Conservation (phyloP, 2,113 vertebrate genomes). For the Patagioenas fasciata region DNA sequence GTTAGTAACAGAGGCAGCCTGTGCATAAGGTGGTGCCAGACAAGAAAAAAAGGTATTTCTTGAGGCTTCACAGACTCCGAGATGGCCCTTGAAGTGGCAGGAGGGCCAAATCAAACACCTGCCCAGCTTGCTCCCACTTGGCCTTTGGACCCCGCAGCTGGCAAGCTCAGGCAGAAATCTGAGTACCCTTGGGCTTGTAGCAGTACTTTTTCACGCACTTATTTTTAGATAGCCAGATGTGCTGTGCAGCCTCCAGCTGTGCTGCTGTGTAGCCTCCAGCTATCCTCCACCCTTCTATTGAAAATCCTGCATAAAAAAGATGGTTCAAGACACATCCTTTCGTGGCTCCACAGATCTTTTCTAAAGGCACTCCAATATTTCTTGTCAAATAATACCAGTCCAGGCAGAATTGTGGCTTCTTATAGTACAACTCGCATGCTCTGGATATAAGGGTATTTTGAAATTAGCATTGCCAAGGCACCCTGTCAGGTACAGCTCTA, state of each 20-base stretch:
- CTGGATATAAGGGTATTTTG: background rate
- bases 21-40: background rate
- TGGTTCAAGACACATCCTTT: background rate
- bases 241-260: background rate
- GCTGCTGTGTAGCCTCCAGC: background rate
- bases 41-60: background rate
- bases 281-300: fast-evolving
- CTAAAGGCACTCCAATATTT: background rate
- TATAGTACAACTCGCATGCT: fast-evolving
- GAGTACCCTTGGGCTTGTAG: background rate
- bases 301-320: background rate
- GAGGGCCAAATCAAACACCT: background rate
- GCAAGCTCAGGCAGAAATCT: background rate
- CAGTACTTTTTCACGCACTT: background rate
- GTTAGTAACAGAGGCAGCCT: background rate
- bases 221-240: background rate
- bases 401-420: background rate
- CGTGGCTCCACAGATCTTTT: background rate
- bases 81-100: background rate
- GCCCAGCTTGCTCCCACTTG: background rate
- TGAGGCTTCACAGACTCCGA: background rate
- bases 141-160: background rate
- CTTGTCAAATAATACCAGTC: background rate
- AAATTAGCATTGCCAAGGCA: background rate
- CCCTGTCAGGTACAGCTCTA: background rate